Conservation (phyloP, 2,888 invertebrate species). For the Vannuccia rotundouncinata region DNA sequence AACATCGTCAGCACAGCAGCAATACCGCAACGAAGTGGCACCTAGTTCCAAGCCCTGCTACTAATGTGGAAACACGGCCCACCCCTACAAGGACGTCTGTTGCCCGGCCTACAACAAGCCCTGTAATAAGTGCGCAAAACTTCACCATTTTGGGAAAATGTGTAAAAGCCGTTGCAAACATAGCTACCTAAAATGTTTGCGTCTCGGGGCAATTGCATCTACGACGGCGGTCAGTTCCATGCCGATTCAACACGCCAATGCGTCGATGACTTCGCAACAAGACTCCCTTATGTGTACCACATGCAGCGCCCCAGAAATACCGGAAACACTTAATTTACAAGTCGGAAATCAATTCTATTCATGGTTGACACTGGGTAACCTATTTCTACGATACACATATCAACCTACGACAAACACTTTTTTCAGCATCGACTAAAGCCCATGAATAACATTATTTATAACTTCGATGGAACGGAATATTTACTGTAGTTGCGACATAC, state of each 20-base stretch:
- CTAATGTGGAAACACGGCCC: background rate
- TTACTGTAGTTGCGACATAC: background rate
- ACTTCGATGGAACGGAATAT: background rate
- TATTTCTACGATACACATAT: background rate
- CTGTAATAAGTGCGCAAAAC: constrained; percentile 11
- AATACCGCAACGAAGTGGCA: background rate
- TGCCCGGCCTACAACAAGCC: background rate
- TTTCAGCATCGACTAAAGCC: background rate
- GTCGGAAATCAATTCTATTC: background rate
- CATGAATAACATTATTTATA: background rate
- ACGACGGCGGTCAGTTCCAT: background rate
- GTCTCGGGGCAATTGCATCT: background rate
- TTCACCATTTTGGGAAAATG: background rate
- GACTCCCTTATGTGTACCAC: background rate
- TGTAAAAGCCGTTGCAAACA: background rate
- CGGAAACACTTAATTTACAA: background rate
- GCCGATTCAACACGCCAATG: background rate
- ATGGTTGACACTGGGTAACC: background rate
- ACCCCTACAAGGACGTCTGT: background rate
- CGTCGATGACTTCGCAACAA: background rate
- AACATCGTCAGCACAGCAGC: background rate
- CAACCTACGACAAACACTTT: background rate
- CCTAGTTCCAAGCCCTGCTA: background rate
- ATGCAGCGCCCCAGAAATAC: background rate
- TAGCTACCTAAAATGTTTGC: background rate